A percentile compares a stretch with the other conserved stretches of the same genome.
Evolutionary conservation across 1,140 invertebrate genomes (phyloP).

Genomic region (Drosophila paulistorum): DNA sequence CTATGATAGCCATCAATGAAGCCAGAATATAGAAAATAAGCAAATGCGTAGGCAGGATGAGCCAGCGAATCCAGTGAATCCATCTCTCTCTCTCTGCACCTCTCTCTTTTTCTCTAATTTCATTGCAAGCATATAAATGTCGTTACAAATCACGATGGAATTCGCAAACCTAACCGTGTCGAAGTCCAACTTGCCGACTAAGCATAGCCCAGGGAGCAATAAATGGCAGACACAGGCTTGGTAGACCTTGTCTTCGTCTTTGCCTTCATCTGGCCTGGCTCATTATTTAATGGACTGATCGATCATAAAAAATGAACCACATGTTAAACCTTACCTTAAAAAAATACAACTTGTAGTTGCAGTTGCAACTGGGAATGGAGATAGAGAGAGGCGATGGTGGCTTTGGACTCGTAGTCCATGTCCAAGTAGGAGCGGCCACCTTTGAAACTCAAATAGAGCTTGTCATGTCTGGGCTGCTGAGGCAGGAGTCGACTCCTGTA

Average conservation of each 20-base stretch:
- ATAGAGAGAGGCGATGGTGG: constrained; percentile 16
- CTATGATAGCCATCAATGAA: constrained; percentile 62
- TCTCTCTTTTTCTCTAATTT: constrained; percentile 74
- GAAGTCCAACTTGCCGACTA: constrained; percentile 54
- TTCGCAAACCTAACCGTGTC: constrained; percentile 67
- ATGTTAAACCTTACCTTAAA: constrained; percentile 61
- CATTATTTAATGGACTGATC: constrained; percentile 82
- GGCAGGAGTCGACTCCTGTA: not conserved
- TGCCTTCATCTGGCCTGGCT: constrained; percentile 43
- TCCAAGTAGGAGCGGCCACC: constrained; percentile 57
- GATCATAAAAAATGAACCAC: constrained; percentile 81
- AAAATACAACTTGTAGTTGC: constrained; percentile 66
- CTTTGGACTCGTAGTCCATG: constrained; percentile 14
- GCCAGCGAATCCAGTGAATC: constrained; percentile 6
- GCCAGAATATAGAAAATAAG: constrained; percentile 22
- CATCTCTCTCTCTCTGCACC: not conserved
- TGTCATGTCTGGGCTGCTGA: constrained; percentile 53
- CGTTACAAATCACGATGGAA: constrained; percentile 81
- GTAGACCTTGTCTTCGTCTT: not conserved
- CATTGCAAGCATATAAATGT: constrained; percentile 77
- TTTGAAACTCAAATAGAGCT: constrained; percentile 70
- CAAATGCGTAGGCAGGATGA: constrained; percentile 64
- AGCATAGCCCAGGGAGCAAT: constrained; percentile 74
- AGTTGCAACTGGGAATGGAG: constrained; percentile 29
- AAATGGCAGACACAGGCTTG: constrained; percentile 63